A percentile compares a stretch with the other conserved stretches of the same genome.
phyloP scores from a whole-genome alignment of 2,888 invertebrate species.

The Eupithecia inturbata region DNA sequence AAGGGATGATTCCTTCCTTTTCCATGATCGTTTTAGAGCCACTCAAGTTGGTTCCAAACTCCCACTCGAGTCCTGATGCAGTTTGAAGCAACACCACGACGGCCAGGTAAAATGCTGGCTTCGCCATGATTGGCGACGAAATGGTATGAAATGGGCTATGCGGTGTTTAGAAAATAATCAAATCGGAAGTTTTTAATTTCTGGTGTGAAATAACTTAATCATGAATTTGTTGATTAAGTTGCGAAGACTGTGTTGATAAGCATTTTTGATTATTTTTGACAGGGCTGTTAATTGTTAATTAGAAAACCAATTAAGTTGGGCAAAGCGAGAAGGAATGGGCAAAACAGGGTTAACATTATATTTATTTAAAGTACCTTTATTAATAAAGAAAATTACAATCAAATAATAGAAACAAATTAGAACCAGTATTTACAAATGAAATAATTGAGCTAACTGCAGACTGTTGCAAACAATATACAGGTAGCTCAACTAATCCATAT shows the following conservation, averaged over 20 bases:
- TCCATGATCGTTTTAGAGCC: not conserved
- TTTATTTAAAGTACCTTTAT: too few species aligned
- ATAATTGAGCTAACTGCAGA: too few species aligned
- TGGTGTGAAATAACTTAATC: not conserved
- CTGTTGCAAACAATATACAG: too few species aligned
- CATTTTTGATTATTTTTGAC: not conserved
- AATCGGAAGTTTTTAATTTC: not conserved
- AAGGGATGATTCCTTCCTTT: not conserved
- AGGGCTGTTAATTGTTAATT: not conserved
- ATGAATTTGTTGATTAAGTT: not conserved
- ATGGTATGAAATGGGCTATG: not conserved
- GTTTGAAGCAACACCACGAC: not conserved
- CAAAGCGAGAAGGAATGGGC: not conserved
- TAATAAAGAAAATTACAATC: too few species aligned
- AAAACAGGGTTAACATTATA: not conserved
- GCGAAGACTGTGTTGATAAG: not conserved
- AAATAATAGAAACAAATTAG: too few species aligned
- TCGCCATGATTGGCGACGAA: not conserved
- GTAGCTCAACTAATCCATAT: too few species aligned
- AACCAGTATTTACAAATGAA: too few species aligned
- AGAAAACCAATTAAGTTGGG: not conserved
- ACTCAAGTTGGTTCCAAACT: not conserved
- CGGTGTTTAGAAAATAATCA: not conserved
- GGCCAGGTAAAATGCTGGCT: not conserved
- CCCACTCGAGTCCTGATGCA: not conserved